Base-by-base conservation (phyloP, 2,888 invertebrate species). In the Apamea crenata region DNA sequence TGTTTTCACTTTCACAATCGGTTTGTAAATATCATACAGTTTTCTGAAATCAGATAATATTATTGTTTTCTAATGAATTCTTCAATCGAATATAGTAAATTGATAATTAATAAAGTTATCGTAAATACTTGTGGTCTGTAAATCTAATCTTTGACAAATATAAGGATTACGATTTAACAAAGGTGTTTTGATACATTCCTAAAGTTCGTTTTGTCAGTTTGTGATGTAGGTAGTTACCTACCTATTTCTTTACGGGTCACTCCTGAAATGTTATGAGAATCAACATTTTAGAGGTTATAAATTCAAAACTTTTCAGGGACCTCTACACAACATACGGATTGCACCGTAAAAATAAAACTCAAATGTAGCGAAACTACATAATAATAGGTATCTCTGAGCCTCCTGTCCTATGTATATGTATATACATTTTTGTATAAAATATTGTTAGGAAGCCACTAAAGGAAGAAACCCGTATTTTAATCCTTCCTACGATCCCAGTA, bases 61-160 rank as follows among this genome's bases (percentile, higher is more conserved):
- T 59, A 40, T 86, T 70, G 25, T 71, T 83, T 73, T 69, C 8
- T 29, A 69, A 82, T 82, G 74, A 69, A 82, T 50, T 40, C 6
- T 56, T 71, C 5, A 56, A 67, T 47, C 7, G 50, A 44, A 79
- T 72, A 53, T 36, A 79, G 18, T 66, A 66, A 36, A 85, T 84
- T 66, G 40, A 72, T 73, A 84, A 79, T 74, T 71, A 78, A 84
- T 67, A 63, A 36, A 40, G 21, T 63, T 69, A 68, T 87, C 67
- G 50, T 80, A 40, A 78, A 74, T 69, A 83, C 50, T 74, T 66
- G 47, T 87, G 36, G 47, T 67, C 18, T 61, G 25, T 40, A 40
- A 84, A 74, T 74, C 61, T 87, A 79, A 85, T 85, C 88, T 72
- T 59, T 4, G 10, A 44, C 61, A 85, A 84, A 84, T 73, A 53